Evolutionary conservation across 2,113 vertebrate genomes (phyloP).

Genomic region (Neoarius graeffei): DNA sequence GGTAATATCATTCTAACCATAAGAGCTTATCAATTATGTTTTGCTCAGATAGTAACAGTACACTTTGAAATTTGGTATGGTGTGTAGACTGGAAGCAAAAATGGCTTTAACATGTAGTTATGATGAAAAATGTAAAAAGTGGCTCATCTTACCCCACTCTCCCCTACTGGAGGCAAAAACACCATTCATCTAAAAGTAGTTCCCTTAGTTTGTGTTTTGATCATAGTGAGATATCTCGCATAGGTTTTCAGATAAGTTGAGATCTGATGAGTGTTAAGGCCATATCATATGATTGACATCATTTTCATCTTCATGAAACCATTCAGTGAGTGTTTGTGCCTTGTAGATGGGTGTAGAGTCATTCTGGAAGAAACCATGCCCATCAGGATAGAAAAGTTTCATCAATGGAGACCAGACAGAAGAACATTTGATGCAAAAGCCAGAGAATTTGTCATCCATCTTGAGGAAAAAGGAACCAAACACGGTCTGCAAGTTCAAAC

Average conservation of each 20-base stretch:
- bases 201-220: background rate
- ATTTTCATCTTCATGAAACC: background rate
- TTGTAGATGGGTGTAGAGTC: background rate
- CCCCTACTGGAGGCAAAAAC: background rate
- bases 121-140: too few species aligned
- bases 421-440: background rate
- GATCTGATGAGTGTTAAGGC: background rate
- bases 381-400: background rate
- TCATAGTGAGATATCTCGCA: background rate
- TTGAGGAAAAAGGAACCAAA: background rate
- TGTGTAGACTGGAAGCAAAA: too few species aligned
- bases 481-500: background rate
- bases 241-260: background rate
- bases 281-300: background rate
- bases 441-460: background rate
- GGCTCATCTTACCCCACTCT: too few species aligned
- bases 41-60: too few species aligned
- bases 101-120: too few species aligned
- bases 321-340: background rate
- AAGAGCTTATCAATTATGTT: too few species aligned
- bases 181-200: background rate
- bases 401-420: background rate
- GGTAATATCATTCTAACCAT: too few species aligned
- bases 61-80: too few species aligned
- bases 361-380: background rate